Evolutionary conservation across 2,888 invertebrate genomes (phyloP), one percentile per base, ranked within the genome.

Genomic region (Rhimphoctona megacephalus): DNA sequence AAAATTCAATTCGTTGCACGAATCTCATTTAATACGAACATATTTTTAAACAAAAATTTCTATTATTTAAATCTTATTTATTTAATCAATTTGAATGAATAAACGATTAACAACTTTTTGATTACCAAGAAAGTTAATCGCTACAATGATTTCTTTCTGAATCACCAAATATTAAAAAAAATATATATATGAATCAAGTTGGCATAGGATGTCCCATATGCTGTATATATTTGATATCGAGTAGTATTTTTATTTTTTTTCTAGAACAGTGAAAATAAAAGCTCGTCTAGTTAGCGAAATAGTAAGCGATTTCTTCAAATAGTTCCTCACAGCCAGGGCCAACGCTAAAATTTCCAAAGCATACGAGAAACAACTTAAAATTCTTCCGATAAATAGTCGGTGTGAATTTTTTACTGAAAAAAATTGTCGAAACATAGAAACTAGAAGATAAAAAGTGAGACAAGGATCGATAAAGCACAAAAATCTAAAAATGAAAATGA

Each of bases 381-480:
- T 83, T 83, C 83, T 83, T 83, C 81, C 81, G 57, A 86, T 70
- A 57, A 66, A 81, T 54, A 70, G 22, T 64, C 67, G 17, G 77
- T 81, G 83, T 77, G 77, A 83, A 77, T 46, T 85, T 72, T 76
- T 72, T 57, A 61, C 30, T 54, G 43, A 61, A 49, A 33, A 69
- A 30, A n/a, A 66, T 17, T 2, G n/a, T 5, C 25, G n/a, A 25
- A 33, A 54, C n/a, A 69, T 36, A 46, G 61, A 64, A 70, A 77
- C 9, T 70, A 49, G 76, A 39, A 33, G 49, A 49, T 73, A 83
- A 78, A 30, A 80, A 79, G 74, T 79, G 52, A 81, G 66, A 54
- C 67, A 49, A 76, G 8, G 73, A 52, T 77, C 54, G 84, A 83
- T 87, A 88, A 88, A 89, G 88, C 89, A 88, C 87, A 87, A 85